Evolutionary conservation across 2,888 invertebrate genomes (phyloP).

Genomic region (Mimas tiliae): DNA sequence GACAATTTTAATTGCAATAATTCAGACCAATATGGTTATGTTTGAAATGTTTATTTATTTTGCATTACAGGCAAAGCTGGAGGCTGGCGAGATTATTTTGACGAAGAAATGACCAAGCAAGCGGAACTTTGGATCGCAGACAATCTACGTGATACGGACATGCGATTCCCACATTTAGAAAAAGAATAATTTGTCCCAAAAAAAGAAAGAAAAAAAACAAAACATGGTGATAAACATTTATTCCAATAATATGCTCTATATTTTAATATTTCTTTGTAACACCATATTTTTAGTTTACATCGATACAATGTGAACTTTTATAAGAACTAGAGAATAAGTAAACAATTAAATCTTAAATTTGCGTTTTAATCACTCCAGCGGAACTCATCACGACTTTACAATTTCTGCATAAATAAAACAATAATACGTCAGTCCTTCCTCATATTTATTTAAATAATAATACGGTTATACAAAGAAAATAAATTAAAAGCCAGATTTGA

Average conservation of each 20-base stretch:
- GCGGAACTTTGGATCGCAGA: constrained; percentile 89
- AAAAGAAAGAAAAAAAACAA: constrained; percentile 55
- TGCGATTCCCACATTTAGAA: constrained; percentile 81
- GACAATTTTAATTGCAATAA: background rate
- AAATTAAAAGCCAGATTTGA: constrained; percentile 83
- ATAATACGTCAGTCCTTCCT: constrained; percentile 80
- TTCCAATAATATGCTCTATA: constrained; percentile 81
- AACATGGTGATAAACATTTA: constrained; percentile 80
- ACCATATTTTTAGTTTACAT: constrained; percentile 80
- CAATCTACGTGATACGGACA: constrained; percentile 85
- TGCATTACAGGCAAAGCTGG: constrained; percentile 83
- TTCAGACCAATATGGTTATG: background rate
- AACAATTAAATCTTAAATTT: constrained; percentile 61
- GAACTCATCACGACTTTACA: constrained; percentile 57
- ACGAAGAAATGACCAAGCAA: constrained; percentile 86
- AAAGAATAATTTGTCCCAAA: constrained; percentile 2
- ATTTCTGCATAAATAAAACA: constrained; percentile 78
- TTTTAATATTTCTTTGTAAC: constrained; percentile 82
- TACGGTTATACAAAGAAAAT: constrained; percentile 84
- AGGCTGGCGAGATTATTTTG: constrained; percentile 90
- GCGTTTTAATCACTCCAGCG: constrained; percentile 56
- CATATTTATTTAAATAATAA: constrained; percentile 82
- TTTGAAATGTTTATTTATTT: constrained; percentile 4
- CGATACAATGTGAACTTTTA: constrained; percentile 63
- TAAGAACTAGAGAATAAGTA: constrained; percentile 72